Base-by-base conservation (phyloP, 1,140 invertebrate species). In the Plectrocnemia conspersa region DNA sequence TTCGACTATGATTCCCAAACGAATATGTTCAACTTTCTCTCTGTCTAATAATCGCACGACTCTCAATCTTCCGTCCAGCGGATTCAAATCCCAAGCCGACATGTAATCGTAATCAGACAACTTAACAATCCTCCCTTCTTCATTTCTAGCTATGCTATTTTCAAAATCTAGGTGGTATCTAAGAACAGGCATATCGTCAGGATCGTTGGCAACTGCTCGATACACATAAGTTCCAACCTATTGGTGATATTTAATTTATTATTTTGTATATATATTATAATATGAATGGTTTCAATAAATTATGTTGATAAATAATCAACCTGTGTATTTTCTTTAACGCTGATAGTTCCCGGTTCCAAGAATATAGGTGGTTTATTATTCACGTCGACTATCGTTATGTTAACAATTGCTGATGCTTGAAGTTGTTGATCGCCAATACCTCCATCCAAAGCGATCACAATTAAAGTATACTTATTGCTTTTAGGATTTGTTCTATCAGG, bases 331-430 rank as follows among this genome's bases (percentile, higher is more conserved):
- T 93, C 91, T 56, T 73, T 73, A 4, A 92, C 76, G 7, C 70
- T 69, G 36, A 93, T 73, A 0, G 78, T 77, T 1, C 80, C 84
- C 1, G 85, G 81, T 44, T 89, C 83, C 0, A 76, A 62, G 33
- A 94, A 82, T 6, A 83, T 69, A 0, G 92, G 92, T 1, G 81
- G 77, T 67, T 96, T 95, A 65, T 96, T 95, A 65, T 96, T 96
- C 0, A 95, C 89, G 71, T 95, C 92, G 9, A 85, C 78, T 50
- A 96, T 88, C 0, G 82, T 83, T 5, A 97, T 89, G 63, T 91
- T 89, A 0, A 95, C 88, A 0, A 82, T 74, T 6, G 85, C 83
- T 2, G 81, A 74, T 1, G 82, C 80, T 36, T 81, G 82, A 10
- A 82, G 68, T 65, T 89, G 85, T 21, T 88, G 83, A 15, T 82